Base-by-base conservation (phyloP, 2,888 invertebrate genomes). In the Melanostoma scalare region DNA sequence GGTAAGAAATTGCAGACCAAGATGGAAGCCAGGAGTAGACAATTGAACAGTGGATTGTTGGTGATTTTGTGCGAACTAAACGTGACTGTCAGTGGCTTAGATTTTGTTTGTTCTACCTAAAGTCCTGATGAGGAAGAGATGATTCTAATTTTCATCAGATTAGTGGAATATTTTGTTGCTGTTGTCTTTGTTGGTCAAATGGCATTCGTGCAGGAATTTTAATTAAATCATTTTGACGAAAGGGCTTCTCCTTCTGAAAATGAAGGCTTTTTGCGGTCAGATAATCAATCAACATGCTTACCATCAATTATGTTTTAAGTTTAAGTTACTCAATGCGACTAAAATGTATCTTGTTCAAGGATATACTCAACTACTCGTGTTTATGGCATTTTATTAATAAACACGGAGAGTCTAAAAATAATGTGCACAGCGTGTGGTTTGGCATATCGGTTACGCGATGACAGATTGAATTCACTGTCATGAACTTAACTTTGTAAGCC, bases 201-300 rank as follows among this genome's bases (percentile, higher is more conserved):
- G 20, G 20, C 52, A 67, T 67, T 79, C 74, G 74, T 69, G 75
- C 4, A 50, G 63, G 69, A 74, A 80, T 80, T 75, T 80, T 80
- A 80, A 80, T 80, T 63, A 69, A 69, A 74, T 58, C 33, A 63
- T 65, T 74, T 44, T 20, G 9, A 20, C 20, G 20, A 9, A 8
- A 40, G 35, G 35, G 30, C 2, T 36, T n/a, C 30, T 10, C n/a
- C 42, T 42, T 33, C 36, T 20, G 20, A 20, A 20, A 20, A 20
- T 20, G 20, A 20, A 20, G 20, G 20, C 20, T 46, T 50, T 30
- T 50, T 53, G 33, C 8, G 20, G 35, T 10, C n/a, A 10, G 35
- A 60, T 44, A 63, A 79, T 79, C 74, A 79, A 79, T 79, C 79
- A 79, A 68, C 61, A 69, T 52, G 36, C 31, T 10, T 40, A 56